Evolutionary conservation across 64 coral and sea anemone genomes (phyloP).

Genomic region (Actinia tenebrosa): DNA sequence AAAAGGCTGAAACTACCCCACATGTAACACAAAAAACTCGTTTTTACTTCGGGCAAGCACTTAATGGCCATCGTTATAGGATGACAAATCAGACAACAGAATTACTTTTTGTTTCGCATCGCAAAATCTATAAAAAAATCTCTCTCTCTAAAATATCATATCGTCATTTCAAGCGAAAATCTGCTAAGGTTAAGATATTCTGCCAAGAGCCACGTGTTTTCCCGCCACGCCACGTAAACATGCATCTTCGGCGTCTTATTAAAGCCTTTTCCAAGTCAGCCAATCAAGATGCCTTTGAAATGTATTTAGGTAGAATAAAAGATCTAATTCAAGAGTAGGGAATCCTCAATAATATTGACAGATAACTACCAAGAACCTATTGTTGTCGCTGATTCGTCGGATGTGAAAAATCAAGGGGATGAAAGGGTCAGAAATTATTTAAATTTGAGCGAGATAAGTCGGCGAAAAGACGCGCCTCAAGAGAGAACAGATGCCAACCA

Average conservation of each 20-base stretch:
- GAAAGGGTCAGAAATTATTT: background rate
- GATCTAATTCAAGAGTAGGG: background rate
- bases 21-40: background rate
- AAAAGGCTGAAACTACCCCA: background rate
- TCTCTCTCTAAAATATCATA: background rate
- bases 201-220: background rate
- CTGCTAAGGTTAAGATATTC: background rate
- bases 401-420: background rate
- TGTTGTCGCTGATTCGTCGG: slow-evolving; percentile 1
- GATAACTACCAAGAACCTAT: background rate
- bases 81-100: background rate
- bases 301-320: background rate
- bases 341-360: slow-evolving; percentile 10
- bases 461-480: background rate
- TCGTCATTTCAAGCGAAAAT: background rate
- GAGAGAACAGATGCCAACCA: background rate
- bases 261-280: background rate
- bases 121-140: background rate
- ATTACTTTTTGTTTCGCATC: background rate
- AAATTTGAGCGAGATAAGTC: background rate
- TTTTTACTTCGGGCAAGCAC: background rate
- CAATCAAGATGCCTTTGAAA: background rate
- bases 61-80: background rate
- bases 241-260: background rate
- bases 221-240: background rate